phyloP scores from a whole-genome alignment of 2,888 invertebrate genomes.

The Mesorhabditis belari region DNA sequence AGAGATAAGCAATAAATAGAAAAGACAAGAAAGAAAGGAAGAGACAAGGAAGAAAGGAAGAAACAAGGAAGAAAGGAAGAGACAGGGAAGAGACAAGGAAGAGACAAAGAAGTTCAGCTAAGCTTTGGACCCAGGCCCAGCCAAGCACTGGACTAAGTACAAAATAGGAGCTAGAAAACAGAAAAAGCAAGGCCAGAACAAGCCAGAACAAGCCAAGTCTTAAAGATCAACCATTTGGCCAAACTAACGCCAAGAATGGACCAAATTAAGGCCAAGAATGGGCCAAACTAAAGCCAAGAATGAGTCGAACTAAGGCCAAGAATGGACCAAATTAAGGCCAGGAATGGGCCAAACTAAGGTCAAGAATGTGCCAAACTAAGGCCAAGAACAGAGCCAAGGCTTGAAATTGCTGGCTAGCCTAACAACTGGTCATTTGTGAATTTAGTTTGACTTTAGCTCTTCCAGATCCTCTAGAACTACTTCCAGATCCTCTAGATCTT shows the following conservation, averaged over 20 bases:
- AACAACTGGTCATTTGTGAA: too few relatives aligned
- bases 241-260: background rate
- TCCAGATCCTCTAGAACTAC: too few relatives aligned
- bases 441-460: too few relatives aligned
- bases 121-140: background rate
- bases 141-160: background rate
- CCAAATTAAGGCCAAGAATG: background rate
- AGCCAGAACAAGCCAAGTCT: background rate
- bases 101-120: background rate
- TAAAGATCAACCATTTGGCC: background rate
- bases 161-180: background rate
- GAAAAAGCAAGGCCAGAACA: background rate
- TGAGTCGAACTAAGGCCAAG: too few relatives aligned
- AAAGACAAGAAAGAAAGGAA: background rate
- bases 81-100: too few relatives aligned
- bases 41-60: background rate
- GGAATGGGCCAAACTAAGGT: background rate
- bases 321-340: too few relatives aligned
- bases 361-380: background rate
- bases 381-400: too few relatives aligned
- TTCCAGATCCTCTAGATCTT: too few relatives aligned
- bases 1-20: too few relatives aligned
- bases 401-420: too few relatives aligned
- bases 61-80: background rate
- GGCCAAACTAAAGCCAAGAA: background rate